Evolutionary conservation across 1,140 invertebrate genomes (phyloP).

Genomic region (Trichoplusia ni): DNA sequence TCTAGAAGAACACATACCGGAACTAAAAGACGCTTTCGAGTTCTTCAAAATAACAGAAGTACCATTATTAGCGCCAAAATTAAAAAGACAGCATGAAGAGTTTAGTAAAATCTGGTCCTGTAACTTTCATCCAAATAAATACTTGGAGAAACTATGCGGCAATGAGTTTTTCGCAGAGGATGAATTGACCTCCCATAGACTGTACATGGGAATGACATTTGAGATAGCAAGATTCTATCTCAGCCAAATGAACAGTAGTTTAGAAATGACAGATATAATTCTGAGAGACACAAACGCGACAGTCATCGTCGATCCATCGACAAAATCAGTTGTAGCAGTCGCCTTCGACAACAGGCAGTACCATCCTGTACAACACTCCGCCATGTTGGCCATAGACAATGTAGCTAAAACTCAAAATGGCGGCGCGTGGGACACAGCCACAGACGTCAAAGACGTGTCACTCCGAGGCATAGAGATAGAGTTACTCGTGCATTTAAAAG

Average conservation of each 20-base stretch:
- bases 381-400: slow-evolving; percentile 92
- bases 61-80: slow-evolving; percentile 83
- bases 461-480: slow-evolving; percentile 45
- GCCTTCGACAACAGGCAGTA: slow-evolving; percentile 82
- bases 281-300: slow-evolving; percentile 73
- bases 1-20: slow-evolving; percentile 77
- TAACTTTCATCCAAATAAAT: slow-evolving; percentile 91
- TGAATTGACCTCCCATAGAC: slow-evolving; percentile 83
- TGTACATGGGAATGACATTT: slow-evolving; percentile 84
- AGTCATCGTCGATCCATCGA: slow-evolving; percentile 87
- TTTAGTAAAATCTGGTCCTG: slow-evolving; percentile 89
- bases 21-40: slow-evolving; percentile 79
- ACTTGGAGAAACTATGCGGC: slow-evolving; percentile 84
- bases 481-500: slow-evolving; percentile 52
- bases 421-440: slow-evolving; percentile 84
- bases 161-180: slow-evolving; percentile 84
- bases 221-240: slow-evolving; percentile 77
- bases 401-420: slow-evolving; percentile 92
- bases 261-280: slow-evolving; percentile 40
- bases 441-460: slow-evolving; percentile 6
- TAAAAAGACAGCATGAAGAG: slow-evolving; percentile 86
- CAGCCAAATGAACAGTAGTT: slow-evolving; percentile 15
- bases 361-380: slow-evolving; percentile 92
- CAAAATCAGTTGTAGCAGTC: slow-evolving; percentile 84
- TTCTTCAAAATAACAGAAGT: slow-evolving; percentile 83